Percentiles rank a stretch among this genome's conserved stretches.
phyloP scores from a whole-genome alignment of 1,140 invertebrate genomes.

The Mya arenaria region DNA sequence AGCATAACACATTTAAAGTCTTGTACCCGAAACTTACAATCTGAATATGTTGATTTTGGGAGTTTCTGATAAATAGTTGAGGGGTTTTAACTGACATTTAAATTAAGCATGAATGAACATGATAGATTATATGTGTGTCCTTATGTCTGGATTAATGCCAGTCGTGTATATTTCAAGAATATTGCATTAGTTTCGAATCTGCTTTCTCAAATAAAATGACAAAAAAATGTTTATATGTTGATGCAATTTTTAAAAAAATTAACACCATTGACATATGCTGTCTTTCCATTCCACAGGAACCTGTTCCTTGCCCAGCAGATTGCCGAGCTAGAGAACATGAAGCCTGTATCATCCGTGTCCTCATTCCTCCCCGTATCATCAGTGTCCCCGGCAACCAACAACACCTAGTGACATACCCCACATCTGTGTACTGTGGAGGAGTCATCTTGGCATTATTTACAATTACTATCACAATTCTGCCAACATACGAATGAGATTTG shows the following conservation, averaged over 20 bases:
- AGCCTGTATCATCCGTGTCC: conserved; percentile 58
- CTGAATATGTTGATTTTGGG: too few species aligned
- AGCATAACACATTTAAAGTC: too few species aligned
- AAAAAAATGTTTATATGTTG: not conserved
- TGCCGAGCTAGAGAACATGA: conserved; percentile 69
- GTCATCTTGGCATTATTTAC: not conserved
- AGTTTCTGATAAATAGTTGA: too few species aligned
- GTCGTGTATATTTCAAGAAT: not conserved
- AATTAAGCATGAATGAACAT: not conserved
- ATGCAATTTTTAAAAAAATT: not conserved
- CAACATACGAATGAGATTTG: not conserved
- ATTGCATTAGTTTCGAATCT: not conserved
- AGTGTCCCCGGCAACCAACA: conserved; percentile 3
- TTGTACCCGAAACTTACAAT: too few species aligned
- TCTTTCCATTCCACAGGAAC: conserved; percentile 60
- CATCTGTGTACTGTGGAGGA: not conserved
- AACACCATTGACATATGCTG: not conserved
- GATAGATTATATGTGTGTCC: not conserved
- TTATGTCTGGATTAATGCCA: not conserved
- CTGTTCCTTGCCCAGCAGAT: conserved; percentile 70
- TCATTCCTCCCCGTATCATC: conserved; percentile 61
- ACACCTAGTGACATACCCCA: not conserved
- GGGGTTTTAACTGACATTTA: too few species aligned
- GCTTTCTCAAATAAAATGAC: not conserved
- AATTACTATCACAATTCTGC: not conserved